Conservation (phyloP, 2,113 vertebrate genomes). For the Cyanoliseus patagonus region DNA sequence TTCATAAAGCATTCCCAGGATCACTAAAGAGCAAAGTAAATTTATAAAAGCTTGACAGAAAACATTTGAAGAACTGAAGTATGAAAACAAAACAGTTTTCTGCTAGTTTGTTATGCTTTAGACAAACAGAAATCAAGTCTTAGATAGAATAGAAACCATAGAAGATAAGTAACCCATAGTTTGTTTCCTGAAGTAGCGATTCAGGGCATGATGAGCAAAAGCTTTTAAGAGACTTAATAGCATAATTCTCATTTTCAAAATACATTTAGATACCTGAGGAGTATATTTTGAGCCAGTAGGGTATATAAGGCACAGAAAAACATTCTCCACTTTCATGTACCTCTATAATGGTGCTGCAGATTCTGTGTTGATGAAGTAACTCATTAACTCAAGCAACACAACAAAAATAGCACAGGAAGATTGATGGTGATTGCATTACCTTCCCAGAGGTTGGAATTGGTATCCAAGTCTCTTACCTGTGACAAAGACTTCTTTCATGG, state of each 20-base stretch:
- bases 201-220: neutral
- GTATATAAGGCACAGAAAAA: neutral
- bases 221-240: neutral
- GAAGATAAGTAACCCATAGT: neutral
- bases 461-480: conserved; percentile 79
- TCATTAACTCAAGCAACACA: neutral
- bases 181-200: neutral
- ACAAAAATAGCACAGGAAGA: neutral
- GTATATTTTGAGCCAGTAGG: neutral
- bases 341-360: neutral
- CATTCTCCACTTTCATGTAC: neutral
- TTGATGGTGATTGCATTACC: neutral
- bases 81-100: neutral
- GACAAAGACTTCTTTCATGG: conserved; percentile 83
- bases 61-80: neutral
- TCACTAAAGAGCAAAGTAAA: neutral
- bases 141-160: neutral
- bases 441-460: neutral
- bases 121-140: neutral
- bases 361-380: neutral
- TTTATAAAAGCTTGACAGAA: neutral
- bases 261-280: neutral
- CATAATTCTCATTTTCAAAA: neutral
- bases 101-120: neutral
- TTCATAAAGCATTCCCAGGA: neutral